Conservation (phyloP, 2,113 vertebrate species). For the Gymnogyps californianus region DNA sequence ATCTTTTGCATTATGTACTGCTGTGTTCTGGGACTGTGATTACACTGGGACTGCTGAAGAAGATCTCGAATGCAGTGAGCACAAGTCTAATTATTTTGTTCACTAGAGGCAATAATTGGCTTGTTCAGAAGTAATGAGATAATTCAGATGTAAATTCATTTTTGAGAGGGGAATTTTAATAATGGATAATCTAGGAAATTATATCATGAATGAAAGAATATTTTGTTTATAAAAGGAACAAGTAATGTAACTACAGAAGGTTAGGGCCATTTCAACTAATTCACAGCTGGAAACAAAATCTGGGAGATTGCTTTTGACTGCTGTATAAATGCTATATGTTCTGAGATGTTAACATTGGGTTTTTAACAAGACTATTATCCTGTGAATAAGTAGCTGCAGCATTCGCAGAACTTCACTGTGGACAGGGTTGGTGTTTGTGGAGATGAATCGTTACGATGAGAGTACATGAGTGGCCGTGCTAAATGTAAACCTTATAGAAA, state of each 20-base stretch:
- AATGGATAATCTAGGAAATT: slow-evolving; percentile 72
- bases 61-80: neutral
- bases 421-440: neutral
- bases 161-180: slow-evolving; percentile 69
- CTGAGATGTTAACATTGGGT: neutral
- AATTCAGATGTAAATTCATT: slow-evolving; percentile 76
- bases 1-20: neutral
- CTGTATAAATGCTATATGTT: neutral
- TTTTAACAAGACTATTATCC: neutral
- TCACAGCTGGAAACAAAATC: slow-evolving; percentile 34
- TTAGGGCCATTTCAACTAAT: slow-evolving; percentile 6
- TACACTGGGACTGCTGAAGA: neutral
- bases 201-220: slow-evolving; percentile 48
- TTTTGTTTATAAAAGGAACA: slow-evolving; percentile 51
- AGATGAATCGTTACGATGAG: neutral
- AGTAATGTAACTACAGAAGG: slow-evolving; percentile 30
- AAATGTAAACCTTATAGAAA: neutral
- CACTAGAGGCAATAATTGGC: slow-evolving; percentile 63
- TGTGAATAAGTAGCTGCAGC: neutral
- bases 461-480: accelerated
- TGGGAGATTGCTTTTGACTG: neutral
- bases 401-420: neutral
- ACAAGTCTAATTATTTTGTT: slow-evolving; percentile 66
- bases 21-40: neutral
- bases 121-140: slow-evolving; percentile 72